Evolutionary conservation across 2,888 invertebrate genomes (phyloP).

Genomic region (Neria commutata): DNA sequence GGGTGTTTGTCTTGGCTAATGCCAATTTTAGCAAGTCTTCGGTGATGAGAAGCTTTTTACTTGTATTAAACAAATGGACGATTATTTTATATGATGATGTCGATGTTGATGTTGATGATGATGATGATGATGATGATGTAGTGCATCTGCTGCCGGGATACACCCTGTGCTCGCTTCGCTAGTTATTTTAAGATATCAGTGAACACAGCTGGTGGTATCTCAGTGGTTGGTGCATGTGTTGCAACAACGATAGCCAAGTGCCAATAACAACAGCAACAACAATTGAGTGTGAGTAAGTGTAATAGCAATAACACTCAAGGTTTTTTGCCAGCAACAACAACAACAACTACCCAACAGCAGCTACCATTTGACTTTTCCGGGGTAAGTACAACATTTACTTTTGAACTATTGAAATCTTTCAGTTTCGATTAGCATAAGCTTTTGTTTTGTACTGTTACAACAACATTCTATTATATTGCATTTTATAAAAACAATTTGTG

Average conservation of each 20-base stretch:
- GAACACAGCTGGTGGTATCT: constrained; percentile 99
- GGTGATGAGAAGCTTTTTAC: too few relatives aligned
- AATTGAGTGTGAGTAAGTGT: too few relatives aligned
- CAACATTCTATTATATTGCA: constrained; percentile 25
- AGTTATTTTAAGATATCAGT: constrained; percentile 66
- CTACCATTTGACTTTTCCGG: neutral
- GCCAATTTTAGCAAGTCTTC: too few relatives aligned
- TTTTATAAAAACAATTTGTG: constrained; percentile 15
- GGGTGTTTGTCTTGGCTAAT: too few relatives aligned
- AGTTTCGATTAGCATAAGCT: constrained; percentile 24
- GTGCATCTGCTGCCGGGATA: constrained; percentile 83
- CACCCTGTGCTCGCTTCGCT: constrained; percentile 97
- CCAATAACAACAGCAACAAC: constrained; percentile 20
- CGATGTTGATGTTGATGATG: too few relatives aligned
- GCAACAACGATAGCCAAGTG: constrained; percentile 30
- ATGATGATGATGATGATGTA: constrained; percentile 7
- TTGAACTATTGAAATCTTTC: constrained; percentile 23
- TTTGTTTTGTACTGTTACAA: constrained; percentile 27
- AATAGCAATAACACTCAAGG: too few relatives aligned
- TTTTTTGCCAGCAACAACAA: too few relatives aligned
- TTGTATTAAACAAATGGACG: too few relatives aligned
- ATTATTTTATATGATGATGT: too few relatives aligned
- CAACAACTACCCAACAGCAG: neutral
- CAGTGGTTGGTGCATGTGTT: constrained; percentile 71
- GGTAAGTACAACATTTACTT: neutral